Percentiles rank a stretch among this genome's conserved stretches.
These are phyloP conservation scores for Limnephilus marmoratus DNA, from an alignment of 2,888 invertebrate species.

Conservation along the genomic window DNA sequence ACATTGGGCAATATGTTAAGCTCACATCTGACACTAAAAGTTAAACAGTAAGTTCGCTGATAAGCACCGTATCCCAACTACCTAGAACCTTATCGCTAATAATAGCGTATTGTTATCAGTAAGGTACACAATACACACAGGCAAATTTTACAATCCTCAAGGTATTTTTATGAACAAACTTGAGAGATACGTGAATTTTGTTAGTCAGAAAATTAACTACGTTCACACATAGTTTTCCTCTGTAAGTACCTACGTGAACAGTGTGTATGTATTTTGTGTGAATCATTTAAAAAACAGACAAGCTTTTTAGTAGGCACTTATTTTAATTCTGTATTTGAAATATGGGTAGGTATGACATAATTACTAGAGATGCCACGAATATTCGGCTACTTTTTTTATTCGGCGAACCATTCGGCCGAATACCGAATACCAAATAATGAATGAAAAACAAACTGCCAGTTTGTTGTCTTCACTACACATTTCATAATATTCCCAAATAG, in stretches of 20 bases:
- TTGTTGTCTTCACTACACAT: too few relatives aligned
- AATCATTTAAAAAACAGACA: not conserved
- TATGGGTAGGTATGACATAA: not conserved
- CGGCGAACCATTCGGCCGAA: too few relatives aligned
- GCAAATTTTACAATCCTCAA: slow-evolving; percentile 34
- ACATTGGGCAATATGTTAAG: slow-evolving; percentile 35
- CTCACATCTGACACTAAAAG: slow-evolving; percentile 32
- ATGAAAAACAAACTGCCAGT: too few relatives aligned
- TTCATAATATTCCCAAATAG: too few relatives aligned
- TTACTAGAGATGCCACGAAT: too few relatives aligned
- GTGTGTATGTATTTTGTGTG: too few relatives aligned
- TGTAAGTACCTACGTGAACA: too few relatives aligned
- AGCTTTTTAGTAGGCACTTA: not conserved
- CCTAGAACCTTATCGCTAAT: slow-evolving; percentile 26
- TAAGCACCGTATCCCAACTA: not conserved
- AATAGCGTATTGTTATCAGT: not conserved
- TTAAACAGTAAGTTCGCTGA: slow-evolving; percentile 9
- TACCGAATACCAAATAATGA: too few relatives aligned
- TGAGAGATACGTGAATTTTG: not conserved
- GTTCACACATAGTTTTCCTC: not conserved
- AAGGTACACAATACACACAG: slow-evolving; percentile 2
- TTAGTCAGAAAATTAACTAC: not conserved
- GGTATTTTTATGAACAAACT: slow-evolving; percentile 26
- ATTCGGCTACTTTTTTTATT: too few relatives aligned
- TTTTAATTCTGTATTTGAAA: not conserved